Conservation (phyloP, 2,888 invertebrate species). For the Ephialtes manifestator region DNA sequence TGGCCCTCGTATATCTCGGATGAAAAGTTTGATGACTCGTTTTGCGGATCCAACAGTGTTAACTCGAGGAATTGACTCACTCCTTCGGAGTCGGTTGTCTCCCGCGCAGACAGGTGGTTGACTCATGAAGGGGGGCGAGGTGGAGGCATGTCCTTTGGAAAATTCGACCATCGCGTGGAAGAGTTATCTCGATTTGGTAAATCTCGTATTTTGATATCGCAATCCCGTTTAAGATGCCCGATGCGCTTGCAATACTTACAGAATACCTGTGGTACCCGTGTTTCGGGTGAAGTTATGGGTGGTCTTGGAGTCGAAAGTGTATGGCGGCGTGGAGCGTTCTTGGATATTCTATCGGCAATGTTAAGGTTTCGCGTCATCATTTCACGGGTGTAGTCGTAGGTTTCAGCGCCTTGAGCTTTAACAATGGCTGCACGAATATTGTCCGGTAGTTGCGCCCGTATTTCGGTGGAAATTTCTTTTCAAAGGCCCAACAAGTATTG, state of each 20-base stretch:
- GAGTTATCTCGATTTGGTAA: not conserved
- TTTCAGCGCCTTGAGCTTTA: conserved; percentile 14
- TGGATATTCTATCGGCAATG: not conserved
- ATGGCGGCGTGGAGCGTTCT: not conserved
- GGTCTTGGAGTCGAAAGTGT: not conserved
- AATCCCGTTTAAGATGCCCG: conserved; percentile 1
- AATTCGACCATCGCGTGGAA: conserved; percentile 9
- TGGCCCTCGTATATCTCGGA: not conserved
- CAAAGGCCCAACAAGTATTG: conserved; percentile 32
- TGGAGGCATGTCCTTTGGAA: not conserved
- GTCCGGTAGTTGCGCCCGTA: conserved; percentile 1
- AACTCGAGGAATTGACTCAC: not conserved
- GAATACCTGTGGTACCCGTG: not conserved
- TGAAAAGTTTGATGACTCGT: conserved; percentile 11
- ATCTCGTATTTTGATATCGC: not conserved
- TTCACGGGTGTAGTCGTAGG: conserved; percentile 31
- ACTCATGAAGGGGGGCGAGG: not conserved
- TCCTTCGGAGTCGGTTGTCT: not conserved
- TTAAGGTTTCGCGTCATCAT: conserved; percentile 31
- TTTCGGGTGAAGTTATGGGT: not conserved
- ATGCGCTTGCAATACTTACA: not conserved
- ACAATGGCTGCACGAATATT: conserved; percentile 15
- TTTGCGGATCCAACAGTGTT: conserved; percentile 22
- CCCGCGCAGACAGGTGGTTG: not conserved
- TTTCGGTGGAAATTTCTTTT: conserved; percentile 20